Conservation (phyloP, 2,113 vertebrate species). For the Myiopsitta monachus region DNA sequence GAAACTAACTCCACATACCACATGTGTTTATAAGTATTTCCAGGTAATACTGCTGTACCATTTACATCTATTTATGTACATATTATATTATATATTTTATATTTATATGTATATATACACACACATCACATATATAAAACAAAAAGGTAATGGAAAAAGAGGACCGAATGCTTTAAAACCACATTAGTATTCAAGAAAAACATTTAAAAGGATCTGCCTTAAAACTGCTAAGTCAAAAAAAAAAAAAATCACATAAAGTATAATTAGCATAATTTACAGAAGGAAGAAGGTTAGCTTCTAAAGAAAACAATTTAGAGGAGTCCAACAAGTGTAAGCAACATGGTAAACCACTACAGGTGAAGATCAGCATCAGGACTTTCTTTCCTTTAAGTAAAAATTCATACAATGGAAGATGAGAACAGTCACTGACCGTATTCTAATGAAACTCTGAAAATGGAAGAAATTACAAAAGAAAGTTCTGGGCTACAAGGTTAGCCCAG, state of each 20-base stretch:
- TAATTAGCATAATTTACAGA: background rate
- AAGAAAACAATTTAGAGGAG: background rate
- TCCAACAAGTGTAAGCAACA: background rate
- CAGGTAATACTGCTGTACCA: background rate
- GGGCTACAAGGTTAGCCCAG: background rate
- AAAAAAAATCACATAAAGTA: background rate
- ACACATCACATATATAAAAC: background rate
- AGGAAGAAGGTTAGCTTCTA: background rate
- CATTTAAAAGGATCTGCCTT: background rate
- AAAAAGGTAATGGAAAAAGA: background rate
- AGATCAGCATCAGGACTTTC: background rate
- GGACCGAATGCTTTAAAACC: background rate
- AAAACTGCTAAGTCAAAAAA: background rate
- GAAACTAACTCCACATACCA: background rate
- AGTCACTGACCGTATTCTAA: background rate
- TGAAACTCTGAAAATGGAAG: background rate
- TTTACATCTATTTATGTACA: background rate
- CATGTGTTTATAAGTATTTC: background rate
- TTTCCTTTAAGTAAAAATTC: background rate
- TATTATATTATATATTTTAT: background rate
- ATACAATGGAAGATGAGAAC: background rate
- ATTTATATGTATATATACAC: background rate
- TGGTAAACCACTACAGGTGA: background rate
- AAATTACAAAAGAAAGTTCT: background rate
- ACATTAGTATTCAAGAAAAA: background rate